Percentiles rank a stretch among this genome's conserved stretches.
phyloP scores from a whole-genome alignment of 2,888 invertebrate genomes.

The Melanostoma mellinum region DNA sequence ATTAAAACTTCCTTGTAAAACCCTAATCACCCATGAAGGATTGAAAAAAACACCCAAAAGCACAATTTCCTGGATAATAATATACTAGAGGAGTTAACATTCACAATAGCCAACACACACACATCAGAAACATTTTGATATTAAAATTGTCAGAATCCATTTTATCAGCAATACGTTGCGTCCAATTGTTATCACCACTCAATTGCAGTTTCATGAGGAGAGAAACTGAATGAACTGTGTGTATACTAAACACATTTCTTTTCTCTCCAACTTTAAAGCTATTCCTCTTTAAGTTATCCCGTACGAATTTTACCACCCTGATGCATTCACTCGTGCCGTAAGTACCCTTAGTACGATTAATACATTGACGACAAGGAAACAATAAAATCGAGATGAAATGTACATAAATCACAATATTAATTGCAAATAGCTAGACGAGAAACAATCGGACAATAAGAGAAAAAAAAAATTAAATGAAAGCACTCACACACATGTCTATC shows the following conservation, averaged over 20 bases:
- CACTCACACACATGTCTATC: slow-evolving; percentile 37
- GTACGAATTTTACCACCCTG: background rate
- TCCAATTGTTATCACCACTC: background rate
- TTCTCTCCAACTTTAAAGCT: background rate
- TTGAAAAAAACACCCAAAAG: background rate
- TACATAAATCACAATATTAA: slow-evolving; percentile 72
- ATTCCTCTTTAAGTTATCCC: background rate
- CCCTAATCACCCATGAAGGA: slow-evolving; percentile 9
- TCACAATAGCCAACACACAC: no score
- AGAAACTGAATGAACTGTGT: background rate
- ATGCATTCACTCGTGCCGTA: slow-evolving; percentile 51
- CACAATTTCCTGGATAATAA: no score
- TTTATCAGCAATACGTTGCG: background rate
- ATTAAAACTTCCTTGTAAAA: background rate
- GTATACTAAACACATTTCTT: background rate
- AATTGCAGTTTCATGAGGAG: background rate
- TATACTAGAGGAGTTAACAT: no score
- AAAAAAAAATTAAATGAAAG: slow-evolving; percentile 37
- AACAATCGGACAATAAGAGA: slow-evolving; percentile 47
- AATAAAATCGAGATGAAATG: slow-evolving; percentile 63
- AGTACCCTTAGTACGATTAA: slow-evolving; percentile 36
- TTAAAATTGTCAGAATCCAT: background rate
- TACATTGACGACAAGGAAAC: slow-evolving; percentile 47
- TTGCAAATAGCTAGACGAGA: slow-evolving; percentile 65
- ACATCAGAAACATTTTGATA: background rate